Base-by-base conservation (phyloP, 1,140 invertebrate species). In the Cyclargus thomasi region DNA sequence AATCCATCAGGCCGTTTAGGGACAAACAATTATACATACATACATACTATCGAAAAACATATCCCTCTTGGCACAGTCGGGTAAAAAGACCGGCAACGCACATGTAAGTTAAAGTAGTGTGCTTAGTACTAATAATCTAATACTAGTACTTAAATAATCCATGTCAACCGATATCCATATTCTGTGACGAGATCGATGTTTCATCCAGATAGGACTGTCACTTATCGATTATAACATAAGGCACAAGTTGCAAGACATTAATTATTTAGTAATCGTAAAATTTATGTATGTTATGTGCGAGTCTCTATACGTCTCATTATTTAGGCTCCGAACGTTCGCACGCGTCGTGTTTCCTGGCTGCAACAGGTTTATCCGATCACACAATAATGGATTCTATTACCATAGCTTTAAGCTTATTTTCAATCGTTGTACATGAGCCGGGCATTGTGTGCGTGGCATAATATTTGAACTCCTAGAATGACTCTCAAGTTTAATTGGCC, bases 401-500 rank as follows among this genome's bases (percentile, higher is more conserved):
- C 35, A 68, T 18, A 8, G 5, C 4, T 70, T 77, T 76, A 71
- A 78, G 70, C 57, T 70, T 67, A 70, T 69, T 78, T 77, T 81
- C 21, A 62, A 62, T 47, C 62, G 67, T 23, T 17, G 22, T 0
- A 4, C 18, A 62, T 10, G 57, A 17, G 16, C 57, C 53, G 65
- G 53, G 53, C 66, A 71, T 68, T 67, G 62, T 69, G 53, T 53
- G 74, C 66, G 63, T 70, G 63, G 64, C 66, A 73, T 68, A 76
- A 78, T 78, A 77, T 76, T 79, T 77, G 70, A 73, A 76, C 71
- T 73, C 63, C 67, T 64, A 72, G 72, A 78, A 73, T 74, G 71
- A 67, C 74, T 73, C 73, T 76, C 73, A 73, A 71, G 66, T 71
- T 70, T 82, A 83, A 87, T 85, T 84, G 80, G 78, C 75, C 78